These are phyloP conservation scores for Microcebus ravelobensis DNA, from an alignment of 2,113 vertebrate genomes.

Conservation along the genomic window DNA sequence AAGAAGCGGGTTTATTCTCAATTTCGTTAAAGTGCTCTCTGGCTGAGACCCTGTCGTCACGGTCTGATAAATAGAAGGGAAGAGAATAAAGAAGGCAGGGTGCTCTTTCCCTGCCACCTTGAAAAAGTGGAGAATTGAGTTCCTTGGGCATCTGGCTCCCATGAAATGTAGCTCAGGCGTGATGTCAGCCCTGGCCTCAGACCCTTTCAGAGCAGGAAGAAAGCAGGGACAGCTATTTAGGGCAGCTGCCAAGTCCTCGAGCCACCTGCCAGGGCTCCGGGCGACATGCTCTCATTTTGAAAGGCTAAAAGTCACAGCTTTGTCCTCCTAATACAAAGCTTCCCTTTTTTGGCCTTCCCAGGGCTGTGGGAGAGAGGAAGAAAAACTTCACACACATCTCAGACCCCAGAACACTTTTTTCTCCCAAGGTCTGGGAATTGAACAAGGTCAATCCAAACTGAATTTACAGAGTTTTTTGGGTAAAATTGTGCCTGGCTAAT, in stretches of 20 bases:
- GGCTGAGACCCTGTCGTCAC: neutral
- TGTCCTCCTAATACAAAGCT: slow-evolving; percentile 39
- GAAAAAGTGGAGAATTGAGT: neutral
- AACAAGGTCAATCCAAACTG: neutral
- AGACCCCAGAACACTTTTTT: neutral
- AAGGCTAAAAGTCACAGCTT: slow-evolving; percentile 46
- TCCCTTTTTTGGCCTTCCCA: slow-evolving; percentile 10
- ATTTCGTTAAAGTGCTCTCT: neutral
- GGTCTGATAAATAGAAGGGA: neutral
- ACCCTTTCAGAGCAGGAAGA: neutral
- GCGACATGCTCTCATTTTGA: neutral
- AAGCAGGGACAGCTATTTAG: neutral
- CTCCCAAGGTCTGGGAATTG: neutral
- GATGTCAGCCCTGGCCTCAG: neutral
- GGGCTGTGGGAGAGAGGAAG: neutral
- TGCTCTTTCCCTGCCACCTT: neutral
- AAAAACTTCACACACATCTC: neutral
- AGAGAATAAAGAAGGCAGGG: neutral
- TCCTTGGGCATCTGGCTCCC: fast-evolving
- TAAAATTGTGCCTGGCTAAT: neutral
- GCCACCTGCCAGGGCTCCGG: slow-evolving; percentile 29
- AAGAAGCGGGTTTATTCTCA: neutral
- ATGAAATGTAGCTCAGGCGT: neutral
- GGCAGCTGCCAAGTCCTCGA: neutral
- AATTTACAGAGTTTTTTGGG: neutral